phyloP scores from a whole-genome alignment of 1,140 invertebrate genomes.

The Nephotettix cincticeps region DNA sequence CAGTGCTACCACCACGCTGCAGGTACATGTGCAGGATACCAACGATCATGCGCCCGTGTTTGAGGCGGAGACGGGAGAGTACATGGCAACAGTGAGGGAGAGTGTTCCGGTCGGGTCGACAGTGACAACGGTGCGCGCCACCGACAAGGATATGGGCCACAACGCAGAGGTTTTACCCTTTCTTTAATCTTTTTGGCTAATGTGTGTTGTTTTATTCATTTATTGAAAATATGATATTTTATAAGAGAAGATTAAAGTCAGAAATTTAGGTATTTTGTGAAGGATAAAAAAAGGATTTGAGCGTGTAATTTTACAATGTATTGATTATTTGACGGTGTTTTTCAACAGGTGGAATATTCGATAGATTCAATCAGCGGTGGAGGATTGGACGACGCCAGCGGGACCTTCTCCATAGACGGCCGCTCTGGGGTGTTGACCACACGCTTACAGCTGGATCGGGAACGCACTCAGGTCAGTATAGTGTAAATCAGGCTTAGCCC shows the following conservation, averaged over 20 bases:
- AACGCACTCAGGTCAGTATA: constrained; percentile 63
- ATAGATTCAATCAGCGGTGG: constrained; percentile 68
- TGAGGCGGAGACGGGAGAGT: constrained; percentile 71
- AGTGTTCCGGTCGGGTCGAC: constrained; percentile 84
- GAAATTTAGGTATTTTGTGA: no score
- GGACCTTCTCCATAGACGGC: constrained; percentile 71
- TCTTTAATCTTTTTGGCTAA: no score
- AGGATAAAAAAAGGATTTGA: no score
- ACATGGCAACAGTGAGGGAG: constrained; percentile 82
- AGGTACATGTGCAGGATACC: constrained; percentile 87
- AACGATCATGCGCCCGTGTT: constrained; percentile 94
- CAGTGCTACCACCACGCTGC: constrained; percentile 84
- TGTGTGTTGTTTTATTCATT: no score
- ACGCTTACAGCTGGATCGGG: constrained; percentile 80
- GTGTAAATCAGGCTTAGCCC: no score
- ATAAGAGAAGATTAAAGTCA: no score
- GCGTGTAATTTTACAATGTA: no score
- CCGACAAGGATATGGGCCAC: constrained; percentile 86
- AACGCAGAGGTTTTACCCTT: constrained; percentile 83
- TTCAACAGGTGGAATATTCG: constrained; percentile 74
- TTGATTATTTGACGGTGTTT: no score
- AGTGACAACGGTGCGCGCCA: constrained; percentile 86
- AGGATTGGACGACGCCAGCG: constrained; percentile 50
- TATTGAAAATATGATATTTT: no score
- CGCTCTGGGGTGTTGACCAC: constrained; percentile 83